Conservation (phyloP, 2,888 invertebrate genomes). For the Melanotus villosus region DNA sequence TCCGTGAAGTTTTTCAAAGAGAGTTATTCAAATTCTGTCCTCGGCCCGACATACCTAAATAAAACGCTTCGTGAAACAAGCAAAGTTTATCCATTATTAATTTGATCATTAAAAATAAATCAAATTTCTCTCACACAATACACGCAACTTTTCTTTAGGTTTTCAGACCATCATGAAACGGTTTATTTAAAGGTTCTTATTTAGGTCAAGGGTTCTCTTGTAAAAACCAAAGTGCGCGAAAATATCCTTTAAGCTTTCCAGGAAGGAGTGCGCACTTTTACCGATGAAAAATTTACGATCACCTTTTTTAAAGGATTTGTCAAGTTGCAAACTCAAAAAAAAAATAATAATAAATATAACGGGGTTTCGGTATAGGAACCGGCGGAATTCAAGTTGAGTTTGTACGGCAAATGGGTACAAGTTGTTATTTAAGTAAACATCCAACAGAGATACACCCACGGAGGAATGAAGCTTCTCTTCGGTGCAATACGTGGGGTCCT, state of each 20-base stretch:
- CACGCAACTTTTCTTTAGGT: not conserved
- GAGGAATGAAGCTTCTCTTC: constrained; percentile 1
- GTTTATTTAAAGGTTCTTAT: constrained; percentile 4
- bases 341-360: not conserved
- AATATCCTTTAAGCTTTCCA: too few relatives aligned
- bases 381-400: not conserved
- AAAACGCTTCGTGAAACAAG: not conserved
- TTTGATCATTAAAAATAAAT: constrained; percentile 13
- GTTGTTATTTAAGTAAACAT: constrained; percentile 9
- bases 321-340: not conserved
- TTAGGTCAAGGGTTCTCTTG: constrained; percentile 1
- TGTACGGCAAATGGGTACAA: constrained; percentile 14
- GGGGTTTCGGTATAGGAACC: not conserved
- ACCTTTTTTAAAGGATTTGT: not conserved
- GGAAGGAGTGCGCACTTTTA: not conserved
- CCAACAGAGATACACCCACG: constrained; percentile 18
- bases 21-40: too few relatives aligned
- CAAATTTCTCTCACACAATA: not conserved
- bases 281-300: not conserved
- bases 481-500: constrained; percentile 11
- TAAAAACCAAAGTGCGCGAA: too few relatives aligned
- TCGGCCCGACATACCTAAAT: not conserved
- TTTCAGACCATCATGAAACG: not conserved
- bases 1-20: too few relatives aligned
- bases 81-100: not conserved